A percentile compares a stretch with the other conserved stretches of the same genome.
These are phyloP conservation scores for Coptodon bakossiorum DNA, from an alignment of 2,113 vertebrate genomes.

Conservation along the genomic window DNA sequence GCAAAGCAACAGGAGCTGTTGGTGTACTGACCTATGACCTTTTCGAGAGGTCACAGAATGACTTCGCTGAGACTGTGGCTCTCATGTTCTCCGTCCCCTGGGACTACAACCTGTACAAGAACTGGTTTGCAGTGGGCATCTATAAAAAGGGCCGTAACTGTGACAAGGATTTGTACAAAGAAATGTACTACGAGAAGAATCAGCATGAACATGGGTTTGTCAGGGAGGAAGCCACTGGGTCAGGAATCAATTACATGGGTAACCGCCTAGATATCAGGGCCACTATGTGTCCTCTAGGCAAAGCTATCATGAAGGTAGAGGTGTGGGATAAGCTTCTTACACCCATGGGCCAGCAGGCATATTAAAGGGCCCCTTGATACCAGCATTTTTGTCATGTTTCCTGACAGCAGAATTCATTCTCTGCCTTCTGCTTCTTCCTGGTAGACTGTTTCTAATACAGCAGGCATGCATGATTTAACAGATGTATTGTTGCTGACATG, in stretches of 20 bases:
- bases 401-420: neutral
- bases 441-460: neutral
- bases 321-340: conserved; percentile 68
- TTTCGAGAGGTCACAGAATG: conserved; percentile 37
- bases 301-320: conserved; percentile 66
- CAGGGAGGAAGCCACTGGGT: conserved; percentile 58
- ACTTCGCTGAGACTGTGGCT: conserved; percentile 53
- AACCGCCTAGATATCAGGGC: conserved; percentile 57
- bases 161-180: conserved; percentile 58
- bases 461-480: conserved; percentile 1
- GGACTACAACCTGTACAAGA: conserved; percentile 72
- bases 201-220: conserved; percentile 44
- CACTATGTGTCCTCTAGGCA: conserved; percentile 61
- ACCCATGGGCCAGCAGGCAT: neutral
- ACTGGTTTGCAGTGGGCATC: conserved; percentile 69
- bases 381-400: neutral
- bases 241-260: conserved; percentile 59
- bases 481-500: conserved; percentile 35
- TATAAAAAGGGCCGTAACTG: conserved; percentile 45
- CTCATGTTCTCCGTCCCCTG: conserved; percentile 72
- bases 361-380: neutral
- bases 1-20: conserved; percentile 47
- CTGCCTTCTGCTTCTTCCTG: neutral
- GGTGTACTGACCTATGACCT: conserved; percentile 73
- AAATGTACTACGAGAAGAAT: conserved; percentile 68